Evolutionary conservation across 2,888 invertebrate genomes (phyloP).

Genomic region (Galerucella calmariensis): DNA sequence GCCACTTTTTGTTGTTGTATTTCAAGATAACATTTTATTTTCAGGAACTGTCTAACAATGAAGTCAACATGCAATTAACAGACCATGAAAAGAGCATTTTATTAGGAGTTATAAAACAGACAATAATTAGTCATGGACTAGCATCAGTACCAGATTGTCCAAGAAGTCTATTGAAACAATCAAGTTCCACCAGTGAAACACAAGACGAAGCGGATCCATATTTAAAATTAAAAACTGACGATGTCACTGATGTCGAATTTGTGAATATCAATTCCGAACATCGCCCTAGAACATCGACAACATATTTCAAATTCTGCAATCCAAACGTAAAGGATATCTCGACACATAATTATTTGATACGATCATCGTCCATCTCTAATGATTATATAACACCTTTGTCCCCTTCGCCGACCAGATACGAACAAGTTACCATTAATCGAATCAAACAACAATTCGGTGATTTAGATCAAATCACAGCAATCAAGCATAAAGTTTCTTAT

Average conservation of each 20-base stretch:
- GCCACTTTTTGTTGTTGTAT: too few relatives aligned
- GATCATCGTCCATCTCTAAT: neutral
- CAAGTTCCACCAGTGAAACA: too few relatives aligned
- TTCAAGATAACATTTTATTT: neutral
- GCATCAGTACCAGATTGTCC: neutral
- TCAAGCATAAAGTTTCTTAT: neutral
- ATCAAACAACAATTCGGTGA: neutral
- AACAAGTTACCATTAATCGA: neutral
- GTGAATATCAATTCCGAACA: too few relatives aligned
- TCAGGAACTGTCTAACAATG: neutral
- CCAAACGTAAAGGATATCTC: too few relatives aligned
- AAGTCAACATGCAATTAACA: neutral
- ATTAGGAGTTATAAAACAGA: neutral
- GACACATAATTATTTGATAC: neutral
- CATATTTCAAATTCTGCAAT: neutral
- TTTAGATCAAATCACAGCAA: neutral
- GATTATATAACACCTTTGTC: neutral
- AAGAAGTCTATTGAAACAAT: too few relatives aligned
- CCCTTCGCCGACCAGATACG: neutral
- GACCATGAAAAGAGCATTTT: conserved; percentile 1
- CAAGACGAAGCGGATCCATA: too few relatives aligned
- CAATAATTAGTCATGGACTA: neutral
- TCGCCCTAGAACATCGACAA: neutral
- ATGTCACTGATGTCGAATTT: too few relatives aligned
- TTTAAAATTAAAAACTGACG: too few relatives aligned